A percentile compares a stretch with the other conserved stretches of the same genome.
These are phyloP conservation scores for Carapus acus DNA, from an alignment of 2,797 vertebrate species.

Conservation along the genomic window DNA sequence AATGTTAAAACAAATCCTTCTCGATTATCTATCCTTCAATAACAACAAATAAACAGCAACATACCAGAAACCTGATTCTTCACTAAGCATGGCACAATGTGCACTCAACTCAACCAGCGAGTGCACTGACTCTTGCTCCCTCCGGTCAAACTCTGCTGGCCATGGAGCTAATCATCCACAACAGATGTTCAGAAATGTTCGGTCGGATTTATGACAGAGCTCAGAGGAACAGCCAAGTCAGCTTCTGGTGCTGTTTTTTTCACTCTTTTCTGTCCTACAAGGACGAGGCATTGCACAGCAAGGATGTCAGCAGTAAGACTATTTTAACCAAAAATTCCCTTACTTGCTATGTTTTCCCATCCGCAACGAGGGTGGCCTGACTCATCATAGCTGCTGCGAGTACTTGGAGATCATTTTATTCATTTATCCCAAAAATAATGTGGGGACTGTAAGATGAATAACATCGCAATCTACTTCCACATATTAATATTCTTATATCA, in stretches of 20 bases:
- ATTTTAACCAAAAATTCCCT: conserved; percentile 50
- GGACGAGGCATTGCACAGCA: conserved; percentile 67
- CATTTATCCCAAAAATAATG: conserved; percentile 66
- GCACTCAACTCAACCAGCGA: conserved; percentile 28
- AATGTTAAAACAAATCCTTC: conserved; percentile 33
- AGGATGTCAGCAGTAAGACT: conserved; percentile 65
- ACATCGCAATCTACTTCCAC: conserved; percentile 33
- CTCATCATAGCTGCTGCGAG: conserved; percentile 60
- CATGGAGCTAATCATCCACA: conserved; percentile 74
- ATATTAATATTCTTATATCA: conserved; percentile 32
- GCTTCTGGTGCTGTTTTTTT: conserved; percentile 68
- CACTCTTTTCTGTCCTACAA: conserved; percentile 61
- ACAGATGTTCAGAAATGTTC: conserved; percentile 76
- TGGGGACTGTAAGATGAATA: conserved; percentile 58
- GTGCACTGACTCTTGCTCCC: conserved; percentile 57
- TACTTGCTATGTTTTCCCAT: conserved; percentile 52
- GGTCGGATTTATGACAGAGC: conserved; percentile 71
- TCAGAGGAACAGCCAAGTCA: conserved; percentile 74
- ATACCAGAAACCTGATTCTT: conserved; percentile 57
- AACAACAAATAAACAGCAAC: conserved; percentile 11
- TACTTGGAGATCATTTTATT: conserved; percentile 64
- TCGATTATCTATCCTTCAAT: conserved; percentile 23
- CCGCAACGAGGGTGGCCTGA: conserved; percentile 58
- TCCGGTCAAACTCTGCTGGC: conserved; percentile 68
- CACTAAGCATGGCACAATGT: conserved; percentile 50